Evolutionary conservation across 2,113 vertebrate species (phyloP).

Genomic region (Spizaetus ornatus): DNA sequence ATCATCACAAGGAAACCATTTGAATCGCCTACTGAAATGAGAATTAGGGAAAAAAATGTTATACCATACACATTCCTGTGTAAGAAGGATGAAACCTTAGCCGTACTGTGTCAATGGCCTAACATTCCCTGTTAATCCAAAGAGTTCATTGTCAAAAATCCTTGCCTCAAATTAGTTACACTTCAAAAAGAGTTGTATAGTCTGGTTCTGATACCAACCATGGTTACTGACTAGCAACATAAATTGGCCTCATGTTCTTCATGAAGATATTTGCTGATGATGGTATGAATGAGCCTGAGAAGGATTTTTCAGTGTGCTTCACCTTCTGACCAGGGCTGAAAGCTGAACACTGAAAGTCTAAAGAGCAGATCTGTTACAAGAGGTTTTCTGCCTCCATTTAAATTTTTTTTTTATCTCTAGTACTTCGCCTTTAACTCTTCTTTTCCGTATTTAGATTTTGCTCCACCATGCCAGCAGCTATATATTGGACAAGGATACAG

Average conservation of each 20-base stretch:
- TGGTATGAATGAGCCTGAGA: background rate
- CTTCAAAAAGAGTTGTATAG: background rate
- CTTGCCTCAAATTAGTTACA: background rate
- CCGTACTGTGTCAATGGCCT: background rate
- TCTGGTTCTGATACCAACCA: background rate
- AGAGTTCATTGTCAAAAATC: background rate
- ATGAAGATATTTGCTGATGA: background rate
- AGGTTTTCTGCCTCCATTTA: background rate
- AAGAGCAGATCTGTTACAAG: background rate
- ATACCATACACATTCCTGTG: rapidly evolving
- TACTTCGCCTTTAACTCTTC: background rate
- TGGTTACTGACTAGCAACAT: background rate
- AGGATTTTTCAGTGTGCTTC: background rate
- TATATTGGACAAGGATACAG: background rate
- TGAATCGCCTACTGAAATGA: background rate
- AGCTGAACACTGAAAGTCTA: background rate
- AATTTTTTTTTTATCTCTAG: background rate
- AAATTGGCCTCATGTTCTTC: background rate
- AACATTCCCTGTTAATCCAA: background rate
- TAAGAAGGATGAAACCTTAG: background rate
- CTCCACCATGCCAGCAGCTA: background rate
- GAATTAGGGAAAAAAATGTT: background rate
- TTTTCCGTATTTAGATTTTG: background rate
- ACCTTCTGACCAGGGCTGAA: background rate
- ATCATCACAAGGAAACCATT: background rate